Evolutionary conservation across 2,888 invertebrate species (phyloP).

Genomic region (Drosophila putrida): DNA sequence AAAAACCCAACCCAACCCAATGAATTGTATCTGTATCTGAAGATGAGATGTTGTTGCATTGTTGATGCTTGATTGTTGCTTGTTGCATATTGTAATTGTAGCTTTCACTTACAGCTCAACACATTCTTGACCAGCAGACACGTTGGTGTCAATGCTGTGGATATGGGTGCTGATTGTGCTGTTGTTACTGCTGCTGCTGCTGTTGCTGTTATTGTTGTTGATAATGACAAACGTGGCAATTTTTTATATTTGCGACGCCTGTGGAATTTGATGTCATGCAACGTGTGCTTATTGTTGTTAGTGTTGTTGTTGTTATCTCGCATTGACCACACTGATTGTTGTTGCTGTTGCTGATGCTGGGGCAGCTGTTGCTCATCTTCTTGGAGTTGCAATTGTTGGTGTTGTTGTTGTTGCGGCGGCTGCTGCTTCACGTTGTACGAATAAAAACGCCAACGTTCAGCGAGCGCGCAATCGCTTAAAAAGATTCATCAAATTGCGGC

Average conservation of each 20-base stretch:
- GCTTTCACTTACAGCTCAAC: constrained; percentile 80
- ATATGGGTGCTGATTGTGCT: constrained; percentile 20
- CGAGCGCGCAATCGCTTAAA: constrained; percentile 82
- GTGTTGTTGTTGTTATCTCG: constrained; percentile 53
- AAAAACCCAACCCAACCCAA: not conserved
- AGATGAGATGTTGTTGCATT: constrained; percentile 3
- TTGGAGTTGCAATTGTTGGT: constrained; percentile 11
- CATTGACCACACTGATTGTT: constrained; percentile 50
- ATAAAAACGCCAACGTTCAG: constrained; percentile 79
- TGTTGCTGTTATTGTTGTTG: constrained; percentile 48
- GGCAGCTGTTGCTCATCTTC: constrained; percentile 20
- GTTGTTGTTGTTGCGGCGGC: constrained; percentile 27
- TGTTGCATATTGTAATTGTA: constrained; percentile 24
- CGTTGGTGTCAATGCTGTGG: constrained; percentile 47
- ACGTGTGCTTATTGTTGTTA: constrained; percentile 45
- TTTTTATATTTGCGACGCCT: constrained; percentile 76
- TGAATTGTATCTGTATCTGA: too few species aligned
- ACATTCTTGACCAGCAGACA: constrained; percentile 81
- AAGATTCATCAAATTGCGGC: constrained; percentile 85
- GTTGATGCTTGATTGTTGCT: not conserved
- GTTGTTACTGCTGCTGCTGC: constrained; percentile 26
- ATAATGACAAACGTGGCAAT: constrained; percentile 72
- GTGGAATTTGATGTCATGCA: constrained; percentile 76
- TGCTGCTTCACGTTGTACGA: constrained; percentile 75
- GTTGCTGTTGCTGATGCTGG: constrained; percentile 6